These are phyloP conservation scores for Bembecia ichneumoniformis DNA, from an alignment of 2,888 invertebrate species.

Conservation along the genomic window DNA sequence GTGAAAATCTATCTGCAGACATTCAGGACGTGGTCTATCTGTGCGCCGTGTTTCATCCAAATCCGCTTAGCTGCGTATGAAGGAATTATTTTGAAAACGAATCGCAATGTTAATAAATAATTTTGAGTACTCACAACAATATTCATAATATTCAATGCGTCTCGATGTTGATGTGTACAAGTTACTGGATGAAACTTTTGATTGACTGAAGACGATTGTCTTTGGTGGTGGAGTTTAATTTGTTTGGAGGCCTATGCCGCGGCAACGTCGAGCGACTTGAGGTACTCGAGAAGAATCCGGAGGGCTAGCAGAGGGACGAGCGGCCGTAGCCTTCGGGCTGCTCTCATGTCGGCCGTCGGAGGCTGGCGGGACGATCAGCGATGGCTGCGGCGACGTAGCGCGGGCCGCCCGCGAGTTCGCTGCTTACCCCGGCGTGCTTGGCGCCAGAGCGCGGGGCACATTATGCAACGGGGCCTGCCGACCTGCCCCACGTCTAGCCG, in stretches of 20 bases:
- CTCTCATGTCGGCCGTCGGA: constrained; percentile 22
- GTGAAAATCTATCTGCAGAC: too few relatives aligned
- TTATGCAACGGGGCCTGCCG: constrained; percentile 53
- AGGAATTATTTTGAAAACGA: not conserved
- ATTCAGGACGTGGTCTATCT: too few relatives aligned
- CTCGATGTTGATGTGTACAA: too few relatives aligned
- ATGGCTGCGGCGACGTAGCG: constrained; percentile 10
- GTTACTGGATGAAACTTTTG: too few relatives aligned
- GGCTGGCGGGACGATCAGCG: constrained; percentile 11
- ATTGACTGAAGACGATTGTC: constrained; percentile 13
- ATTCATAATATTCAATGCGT: constrained; percentile 13
- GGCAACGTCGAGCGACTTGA: constrained; percentile 48
- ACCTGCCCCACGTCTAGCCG: constrained; percentile 66
- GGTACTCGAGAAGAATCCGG: constrained; percentile 53
- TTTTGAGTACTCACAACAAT: constrained; percentile 40
- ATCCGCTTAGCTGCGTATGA: too few relatives aligned
- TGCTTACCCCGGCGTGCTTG: constrained; percentile 31
- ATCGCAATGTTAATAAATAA: too few relatives aligned
- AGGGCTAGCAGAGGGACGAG: constrained; percentile 47
- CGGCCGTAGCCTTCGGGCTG: constrained; percentile 34
- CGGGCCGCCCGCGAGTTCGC: constrained; percentile 18
- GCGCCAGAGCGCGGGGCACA: constrained; percentile 44
- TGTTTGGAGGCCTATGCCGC: constrained; percentile 15
- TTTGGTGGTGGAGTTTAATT: constrained; percentile 17
- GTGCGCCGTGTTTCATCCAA: too few relatives aligned